Percentiles rank a stretch among this genome's conserved stretches.
These are phyloP conservation scores for Anticlea derivata DNA, from an alignment of 2,888 invertebrate species.

Conservation along the genomic window DNA sequence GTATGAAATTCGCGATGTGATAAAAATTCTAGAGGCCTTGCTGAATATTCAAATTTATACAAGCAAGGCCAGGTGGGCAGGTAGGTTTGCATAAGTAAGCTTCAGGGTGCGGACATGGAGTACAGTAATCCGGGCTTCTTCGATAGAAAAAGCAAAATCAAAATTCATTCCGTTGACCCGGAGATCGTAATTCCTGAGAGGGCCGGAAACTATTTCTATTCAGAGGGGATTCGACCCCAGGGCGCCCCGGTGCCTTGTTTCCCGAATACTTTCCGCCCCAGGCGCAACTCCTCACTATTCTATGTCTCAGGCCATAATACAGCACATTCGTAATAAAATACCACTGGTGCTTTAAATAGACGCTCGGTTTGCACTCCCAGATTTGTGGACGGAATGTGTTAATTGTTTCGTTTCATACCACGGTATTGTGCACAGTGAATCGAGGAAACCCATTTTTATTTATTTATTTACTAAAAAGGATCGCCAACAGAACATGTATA, in stretches of 20 bases:
- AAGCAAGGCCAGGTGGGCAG: constrained; percentile 51
- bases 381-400: constrained; percentile 60
- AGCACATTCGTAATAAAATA: constrained; percentile 59
- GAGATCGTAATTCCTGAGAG: constrained; percentile 63
- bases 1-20: constrained; percentile 56
- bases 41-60: constrained; percentile 66
- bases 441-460: neutral
- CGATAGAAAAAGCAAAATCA: constrained; percentile 75
- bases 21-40: constrained; percentile 53
- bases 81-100: constrained; percentile 64
- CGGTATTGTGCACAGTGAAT: constrained; percentile 4
- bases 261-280: constrained; percentile 55
- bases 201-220: constrained; percentile 77
- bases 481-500: too few relatives aligned
- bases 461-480: neutral
- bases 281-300: constrained; percentile 7
- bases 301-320: constrained; percentile 32
- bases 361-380: constrained; percentile 44
- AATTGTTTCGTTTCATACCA: constrained; percentile 54
- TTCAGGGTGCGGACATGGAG: constrained; percentile 47
- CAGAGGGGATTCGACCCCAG: constrained; percentile 64
- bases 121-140: constrained; percentile 58
- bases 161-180: constrained; percentile 78
- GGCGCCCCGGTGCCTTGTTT: constrained; percentile 55
- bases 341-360: constrained; percentile 49